phyloP scores from a whole-genome alignment of 2,797 vertebrate species.

The Erethizon dorsatum region DNA sequence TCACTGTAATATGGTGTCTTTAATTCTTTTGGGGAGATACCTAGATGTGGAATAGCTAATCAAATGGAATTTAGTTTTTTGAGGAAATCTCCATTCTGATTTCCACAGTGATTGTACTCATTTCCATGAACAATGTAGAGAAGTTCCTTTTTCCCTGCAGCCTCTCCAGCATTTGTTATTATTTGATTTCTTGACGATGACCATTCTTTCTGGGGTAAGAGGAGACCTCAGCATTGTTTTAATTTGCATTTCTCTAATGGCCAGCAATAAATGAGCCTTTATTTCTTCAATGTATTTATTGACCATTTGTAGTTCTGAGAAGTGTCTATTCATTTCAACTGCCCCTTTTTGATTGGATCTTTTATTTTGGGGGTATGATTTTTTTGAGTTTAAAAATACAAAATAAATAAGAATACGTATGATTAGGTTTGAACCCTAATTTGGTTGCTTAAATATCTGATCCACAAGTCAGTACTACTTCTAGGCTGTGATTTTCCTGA shows the following conservation, averaged over 20 bases:
- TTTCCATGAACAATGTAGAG: background rate
- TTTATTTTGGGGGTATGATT: background rate
- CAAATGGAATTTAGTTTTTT: background rate
- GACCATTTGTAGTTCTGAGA: background rate
- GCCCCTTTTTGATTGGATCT: background rate
- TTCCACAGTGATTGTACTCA: background rate
- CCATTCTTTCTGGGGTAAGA: background rate
- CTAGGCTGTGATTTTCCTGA: conserved; percentile 39
- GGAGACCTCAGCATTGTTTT: background rate
- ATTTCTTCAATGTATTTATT: background rate
- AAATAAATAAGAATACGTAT: background rate
- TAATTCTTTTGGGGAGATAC: background rate
- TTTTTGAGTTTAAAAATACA: background rate
- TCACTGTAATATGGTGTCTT: background rate
- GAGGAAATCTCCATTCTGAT: background rate
- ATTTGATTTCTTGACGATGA: background rate
- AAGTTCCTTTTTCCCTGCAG: background rate
- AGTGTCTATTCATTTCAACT: background rate
- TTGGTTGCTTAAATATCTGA: background rate
- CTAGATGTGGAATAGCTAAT: background rate
- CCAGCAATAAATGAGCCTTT: background rate
- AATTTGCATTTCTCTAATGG: background rate
- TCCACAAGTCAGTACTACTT: background rate
- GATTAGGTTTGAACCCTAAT: background rate
- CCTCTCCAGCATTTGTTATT: background rate